Evolutionary conservation across 35 echinoderm and acorn worm genomes (phyloP).

Genomic region (Anneissia japonica): DNA sequence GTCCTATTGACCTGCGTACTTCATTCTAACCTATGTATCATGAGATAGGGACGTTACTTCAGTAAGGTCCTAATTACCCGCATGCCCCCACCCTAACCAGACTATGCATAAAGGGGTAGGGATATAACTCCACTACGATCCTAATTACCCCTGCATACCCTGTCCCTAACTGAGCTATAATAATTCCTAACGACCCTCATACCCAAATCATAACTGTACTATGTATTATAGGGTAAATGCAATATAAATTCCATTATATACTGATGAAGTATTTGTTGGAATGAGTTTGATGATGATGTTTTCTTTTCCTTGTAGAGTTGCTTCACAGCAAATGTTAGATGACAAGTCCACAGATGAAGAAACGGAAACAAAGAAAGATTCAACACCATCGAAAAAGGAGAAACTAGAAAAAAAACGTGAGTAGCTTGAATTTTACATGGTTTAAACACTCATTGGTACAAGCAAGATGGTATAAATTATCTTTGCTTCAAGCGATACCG

Average conservation of each 20-base stretch:
- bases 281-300: neutral
- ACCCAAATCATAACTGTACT: neutral
- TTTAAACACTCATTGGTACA: no score
- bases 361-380: constrained; percentile 66
- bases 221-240: neutral
- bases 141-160: neutral
- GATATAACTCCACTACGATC: no score
- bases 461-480: no score
- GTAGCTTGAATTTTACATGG: constrained; percentile 17
- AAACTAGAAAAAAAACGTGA: constrained; percentile 65
- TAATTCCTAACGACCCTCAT: neutral
- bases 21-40: no score
- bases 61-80: no score
- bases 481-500: no score
- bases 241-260: neutral
- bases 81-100: no score
- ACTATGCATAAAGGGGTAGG: no score
- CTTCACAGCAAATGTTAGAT: constrained; percentile 82
- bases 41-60: no score
- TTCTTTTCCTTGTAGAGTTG: constrained; percentile 43
- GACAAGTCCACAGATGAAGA: constrained; percentile 96
- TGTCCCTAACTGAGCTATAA: neutral
- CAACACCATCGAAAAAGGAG: constrained; percentile 55
- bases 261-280: neutral
- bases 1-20: no score